Evolutionary conservation across 1,140 invertebrate species (phyloP).

Genomic region (Zaprionus africanus): DNA sequence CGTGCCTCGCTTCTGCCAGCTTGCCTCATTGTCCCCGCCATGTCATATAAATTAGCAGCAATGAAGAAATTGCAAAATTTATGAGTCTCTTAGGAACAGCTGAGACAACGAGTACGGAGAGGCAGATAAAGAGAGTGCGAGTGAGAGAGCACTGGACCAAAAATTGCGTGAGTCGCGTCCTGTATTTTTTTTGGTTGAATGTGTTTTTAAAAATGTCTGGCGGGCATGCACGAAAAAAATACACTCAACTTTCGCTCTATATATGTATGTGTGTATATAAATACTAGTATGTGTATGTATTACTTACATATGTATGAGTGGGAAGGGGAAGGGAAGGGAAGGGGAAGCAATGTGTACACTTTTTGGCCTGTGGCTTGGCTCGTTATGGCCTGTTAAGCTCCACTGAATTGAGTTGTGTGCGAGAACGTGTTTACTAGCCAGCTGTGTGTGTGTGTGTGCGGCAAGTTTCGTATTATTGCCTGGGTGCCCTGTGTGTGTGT

Average conservation of each 20-base stretch:
- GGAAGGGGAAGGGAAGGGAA: not conserved
- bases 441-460: not conserved
- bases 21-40: slow-evolving; percentile 13
- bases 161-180: slow-evolving; percentile 43
- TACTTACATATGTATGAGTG: slow-evolving; percentile 13
- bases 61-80: slow-evolving; percentile 79
- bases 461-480: slow-evolving; percentile 1
- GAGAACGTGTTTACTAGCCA: slow-evolving; percentile 31
- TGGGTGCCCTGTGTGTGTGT: not conserved
- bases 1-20: not conserved
- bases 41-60: slow-evolving; percentile 79
- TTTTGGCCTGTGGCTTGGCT: slow-evolving; percentile 71
- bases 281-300: slow-evolving; percentile 9
- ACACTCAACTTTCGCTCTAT: slow-evolving; percentile 22
- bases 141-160: not conserved
- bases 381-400: slow-evolving; percentile 78
- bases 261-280: slow-evolving; percentile 24
- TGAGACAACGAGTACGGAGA: not conserved
- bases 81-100: slow-evolving; percentile 61
- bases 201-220: slow-evolving; percentile 74
- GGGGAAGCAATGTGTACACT: slow-evolving; percentile 22
- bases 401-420: slow-evolving; percentile 62
- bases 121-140: not conserved
- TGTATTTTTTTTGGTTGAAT: slow-evolving; percentile 48
- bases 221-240: slow-evolving; percentile 54